Conservation (phyloP, 2,113 vertebrate genomes). For the Panurus biarmicus region DNA sequence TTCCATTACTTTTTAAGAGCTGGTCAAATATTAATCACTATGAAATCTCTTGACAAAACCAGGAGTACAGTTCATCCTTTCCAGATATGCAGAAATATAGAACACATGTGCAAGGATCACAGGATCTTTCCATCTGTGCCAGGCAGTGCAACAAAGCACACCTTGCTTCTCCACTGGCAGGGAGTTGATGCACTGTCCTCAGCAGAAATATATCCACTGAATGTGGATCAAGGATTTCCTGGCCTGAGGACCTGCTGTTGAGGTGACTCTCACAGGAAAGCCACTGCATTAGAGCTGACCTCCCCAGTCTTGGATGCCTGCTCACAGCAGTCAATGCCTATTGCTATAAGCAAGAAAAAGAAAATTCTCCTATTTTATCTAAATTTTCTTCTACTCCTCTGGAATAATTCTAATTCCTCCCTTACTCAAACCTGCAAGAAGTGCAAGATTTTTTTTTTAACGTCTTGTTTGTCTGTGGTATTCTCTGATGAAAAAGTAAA, state of each 20-base stretch:
- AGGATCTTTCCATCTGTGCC: not conserved
- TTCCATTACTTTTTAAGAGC: not conserved
- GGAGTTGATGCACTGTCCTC: not conserved
- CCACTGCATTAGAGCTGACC: not conserved
- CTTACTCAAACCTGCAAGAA: not conserved
- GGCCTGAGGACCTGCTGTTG: not conserved
- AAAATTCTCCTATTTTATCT: not conserved
- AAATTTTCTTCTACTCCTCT: not conserved
- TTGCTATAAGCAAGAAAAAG: not conserved
- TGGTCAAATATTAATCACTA: constrained; percentile 20
- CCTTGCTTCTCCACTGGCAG: not conserved
- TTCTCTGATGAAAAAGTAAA: constrained; percentile 25
- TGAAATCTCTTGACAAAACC: constrained; percentile 14
- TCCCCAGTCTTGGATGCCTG: not conserved
- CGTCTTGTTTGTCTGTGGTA: constrained; percentile 2
- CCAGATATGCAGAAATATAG: not conserved
- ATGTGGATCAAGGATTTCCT: not conserved
- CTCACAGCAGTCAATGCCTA: not conserved
- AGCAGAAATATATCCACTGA: not conserved
- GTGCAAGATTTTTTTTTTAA: not conserved
- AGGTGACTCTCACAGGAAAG: not conserved
- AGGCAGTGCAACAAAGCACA: not conserved
- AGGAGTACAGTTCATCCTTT: not conserved
- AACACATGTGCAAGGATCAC: not conserved
- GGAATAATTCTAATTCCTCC: not conserved